Evolutionary conservation across 2,113 vertebrate genomes (phyloP), one percentile per base, ranked within the genome.

Genomic region (Anolis sagrei): DNA sequence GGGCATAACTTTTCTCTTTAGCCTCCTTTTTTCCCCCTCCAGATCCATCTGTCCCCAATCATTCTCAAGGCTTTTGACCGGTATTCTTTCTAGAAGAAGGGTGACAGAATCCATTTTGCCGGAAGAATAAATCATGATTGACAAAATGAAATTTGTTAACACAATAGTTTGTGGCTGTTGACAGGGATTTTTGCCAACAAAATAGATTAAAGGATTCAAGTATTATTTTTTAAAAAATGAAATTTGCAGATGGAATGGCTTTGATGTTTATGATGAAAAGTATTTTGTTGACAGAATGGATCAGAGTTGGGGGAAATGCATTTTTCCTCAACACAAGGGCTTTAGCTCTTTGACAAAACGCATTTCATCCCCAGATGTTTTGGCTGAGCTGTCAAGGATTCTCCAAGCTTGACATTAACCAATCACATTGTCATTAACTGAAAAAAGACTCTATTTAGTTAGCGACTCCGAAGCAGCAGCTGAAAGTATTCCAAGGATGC

Each of bases 111-210:
- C 16, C 34, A 75, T 94, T 95, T 73, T 94, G 79, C 80, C 81
- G 91, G 89, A 88, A 81, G 62, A 84, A 91, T 92, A 96, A 95
- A 94, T 93, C 93, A 89, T 95, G 95, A 96, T 54, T 96, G 95
- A 96, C 95, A 95, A 95, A 94, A 93, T 76, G 48, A 95, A 95
- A 96, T 95, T 95, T 95, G 95, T 94, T 96, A 96, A 95, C 95
- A 95, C 94, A 96, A 93, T 95, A 85, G 86, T 95, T 95, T 92
- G 89, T 95, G 92, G 91, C 92, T 90, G 92, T 94, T 95, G 95
- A 96, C 94, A 95, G 95, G 93, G 95, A 87, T 93, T 95, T 95
- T 95, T 96, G 95, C 95, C 96, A 96, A 95, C 94, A 93, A 88
- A 94, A 64, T 91, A 96, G 94, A 96, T 96, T 94, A 96, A 94